Evolutionary conservation across 2,888 invertebrate species (phyloP).

Genomic region (Tiphia femorata): DNA sequence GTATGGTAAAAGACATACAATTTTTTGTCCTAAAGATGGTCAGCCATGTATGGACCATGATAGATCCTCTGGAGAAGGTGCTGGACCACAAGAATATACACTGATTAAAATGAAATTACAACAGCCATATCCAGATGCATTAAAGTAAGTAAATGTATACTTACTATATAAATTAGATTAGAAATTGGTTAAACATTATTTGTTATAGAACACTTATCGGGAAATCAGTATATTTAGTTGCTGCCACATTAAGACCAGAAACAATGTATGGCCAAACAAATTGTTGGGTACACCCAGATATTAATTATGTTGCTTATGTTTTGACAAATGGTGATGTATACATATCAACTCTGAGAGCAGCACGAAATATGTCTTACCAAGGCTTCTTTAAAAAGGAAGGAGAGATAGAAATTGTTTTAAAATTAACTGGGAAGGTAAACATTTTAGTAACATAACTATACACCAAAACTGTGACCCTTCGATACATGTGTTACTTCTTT

Average conservation of each 20-base stretch:
- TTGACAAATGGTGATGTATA: slow-evolving; percentile 82
- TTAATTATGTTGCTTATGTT: slow-evolving; percentile 90
- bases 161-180: background rate
- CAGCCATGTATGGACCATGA: slow-evolving; percentile 99
- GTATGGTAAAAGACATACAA: slow-evolving; percentile 97
- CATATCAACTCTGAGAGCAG: slow-evolving; percentile 89
- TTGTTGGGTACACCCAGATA: slow-evolving; percentile 97
- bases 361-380: slow-evolving; percentile 96
- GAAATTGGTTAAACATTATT: background rate
- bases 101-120: slow-evolving; percentile 92
- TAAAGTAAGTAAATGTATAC: slow-evolving; percentile 72
- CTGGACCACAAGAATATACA: slow-evolving; percentile 98
- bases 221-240: slow-evolving; percentile 84
- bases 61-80: slow-evolving; percentile 94
- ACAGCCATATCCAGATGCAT: slow-evolving; percentile 78
- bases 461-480: no score
- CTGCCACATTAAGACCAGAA: slow-evolving; percentile 98
- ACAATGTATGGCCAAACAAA: slow-evolving; percentile 99
- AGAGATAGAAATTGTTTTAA: slow-evolving; percentile 77
- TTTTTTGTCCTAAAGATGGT: slow-evolving; percentile 95
- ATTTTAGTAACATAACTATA: slow-evolving; percentile 7
- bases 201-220: slow-evolving; percentile 70
- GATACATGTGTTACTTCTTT: no score
- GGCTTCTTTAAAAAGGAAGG: slow-evolving; percentile 88
- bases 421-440: slow-evolving; percentile 77